Percentiles rank a stretch among this genome's conserved stretches.
Conservation (phyloP, 1,140 invertebrate species). For the Drosophila paulistorum region DNA sequence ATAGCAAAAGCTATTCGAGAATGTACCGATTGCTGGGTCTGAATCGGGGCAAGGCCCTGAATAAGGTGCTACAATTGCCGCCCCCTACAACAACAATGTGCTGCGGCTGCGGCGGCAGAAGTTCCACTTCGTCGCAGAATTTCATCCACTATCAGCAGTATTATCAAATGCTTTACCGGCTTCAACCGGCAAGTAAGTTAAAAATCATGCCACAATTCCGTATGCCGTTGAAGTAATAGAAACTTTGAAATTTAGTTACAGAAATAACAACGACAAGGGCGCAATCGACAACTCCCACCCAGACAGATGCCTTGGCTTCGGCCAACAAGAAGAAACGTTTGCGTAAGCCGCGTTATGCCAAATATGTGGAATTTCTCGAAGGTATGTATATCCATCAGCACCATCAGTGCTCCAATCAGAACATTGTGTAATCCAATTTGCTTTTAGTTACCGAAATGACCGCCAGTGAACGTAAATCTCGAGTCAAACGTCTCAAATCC, state of each 20-base stretch:
- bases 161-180: constrained; percentile 73
- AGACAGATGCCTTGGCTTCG: constrained; percentile 49
- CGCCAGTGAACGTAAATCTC: constrained; percentile 86
- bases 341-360: constrained; percentile 71
- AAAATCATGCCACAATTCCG: background rate
- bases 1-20: constrained; percentile 37
- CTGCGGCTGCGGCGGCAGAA: constrained; percentile 43
- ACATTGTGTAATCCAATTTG: background rate
- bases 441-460: constrained; percentile 85
- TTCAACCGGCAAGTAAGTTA: constrained; percentile 60
- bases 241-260: constrained; percentile 18
- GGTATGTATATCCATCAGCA: constrained; percentile 43
- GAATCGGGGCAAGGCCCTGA: constrained; percentile 53
- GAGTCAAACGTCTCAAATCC: constrained; percentile 86
- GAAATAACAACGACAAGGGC: constrained; percentile 16
- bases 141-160: constrained; percentile 71
- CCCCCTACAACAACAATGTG: constrained; percentile 49
- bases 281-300: constrained; percentile 66
- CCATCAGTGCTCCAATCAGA: too few relatives aligned
- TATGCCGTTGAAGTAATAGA: background rate
- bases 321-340: constrained; percentile 71
- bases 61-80: constrained; percentile 48
- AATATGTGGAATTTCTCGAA: constrained; percentile 77
- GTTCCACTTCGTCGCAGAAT: constrained; percentile 44
- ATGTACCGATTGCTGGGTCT: constrained; percentile 69